Percentiles rank a stretch among this genome's conserved stretches.
These are phyloP conservation scores for Pseudolycoriella hygida DNA, from an alignment of 2,888 invertebrate genomes.

Conservation along the genomic window DNA sequence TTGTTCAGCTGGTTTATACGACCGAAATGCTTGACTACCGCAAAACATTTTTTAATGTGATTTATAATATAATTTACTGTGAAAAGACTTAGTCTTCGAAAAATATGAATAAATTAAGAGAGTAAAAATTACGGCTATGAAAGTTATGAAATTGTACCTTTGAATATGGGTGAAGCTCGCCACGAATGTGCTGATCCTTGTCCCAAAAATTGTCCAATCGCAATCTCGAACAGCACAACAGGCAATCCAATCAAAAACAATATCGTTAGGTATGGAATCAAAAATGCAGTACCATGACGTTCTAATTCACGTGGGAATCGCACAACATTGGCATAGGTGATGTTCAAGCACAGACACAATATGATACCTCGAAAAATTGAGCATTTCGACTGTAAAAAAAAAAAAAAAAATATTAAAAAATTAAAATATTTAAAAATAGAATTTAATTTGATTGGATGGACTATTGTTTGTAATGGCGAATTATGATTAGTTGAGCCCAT, in stretches of 20 bases:
- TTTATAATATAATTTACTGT: no score
- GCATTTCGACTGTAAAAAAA: constrained; percentile 25
- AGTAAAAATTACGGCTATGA: no score
- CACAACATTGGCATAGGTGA: constrained; percentile 28
- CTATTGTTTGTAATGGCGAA: no score
- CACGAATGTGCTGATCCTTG: constrained; percentile 30
- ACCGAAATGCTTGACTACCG: no score
- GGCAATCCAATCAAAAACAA: constrained; percentile 30
- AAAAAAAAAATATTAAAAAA: neutral
- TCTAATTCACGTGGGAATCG: constrained; percentile 30
- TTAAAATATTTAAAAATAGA: neutral
- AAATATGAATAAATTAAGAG: no score
- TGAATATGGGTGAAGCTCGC: constrained; percentile 29
- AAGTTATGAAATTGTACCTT: constrained; percentile 18
- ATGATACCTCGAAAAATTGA: constrained; percentile 29
- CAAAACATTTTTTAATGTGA: no score
- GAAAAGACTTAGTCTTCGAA: no score
- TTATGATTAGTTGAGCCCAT: no score
- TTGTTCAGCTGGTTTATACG: no score
- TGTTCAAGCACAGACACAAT: constrained; percentile 28
- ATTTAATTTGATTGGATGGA: no score
- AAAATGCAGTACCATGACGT: constrained; percentile 25
- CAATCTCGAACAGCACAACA: constrained; percentile 27
- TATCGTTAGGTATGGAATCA: constrained; percentile 26
- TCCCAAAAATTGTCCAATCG: constrained; percentile 29